A percentile compares a stretch with the other conserved stretches of the same genome.
Conservation (phyloP, 2,113 vertebrate genomes). For the Pelecanus crispus region DNA sequence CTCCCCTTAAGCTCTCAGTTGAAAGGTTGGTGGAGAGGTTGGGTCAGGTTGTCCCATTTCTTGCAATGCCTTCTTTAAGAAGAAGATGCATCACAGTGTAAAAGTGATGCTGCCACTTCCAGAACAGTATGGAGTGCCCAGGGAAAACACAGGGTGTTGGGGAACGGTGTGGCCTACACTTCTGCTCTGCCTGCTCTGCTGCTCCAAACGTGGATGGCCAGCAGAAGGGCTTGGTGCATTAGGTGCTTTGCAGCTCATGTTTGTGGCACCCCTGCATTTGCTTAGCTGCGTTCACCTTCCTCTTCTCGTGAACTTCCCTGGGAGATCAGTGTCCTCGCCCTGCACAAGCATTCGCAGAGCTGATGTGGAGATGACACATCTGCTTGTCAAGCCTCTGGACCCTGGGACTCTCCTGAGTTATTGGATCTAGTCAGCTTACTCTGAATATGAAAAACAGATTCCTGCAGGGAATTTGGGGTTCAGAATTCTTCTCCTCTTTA, state of each 20-base stretch:
- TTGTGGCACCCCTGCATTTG: background rate
- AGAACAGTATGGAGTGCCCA: background rate
- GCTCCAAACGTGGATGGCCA: background rate
- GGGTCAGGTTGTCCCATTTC: background rate
- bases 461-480: conserved; percentile 15
- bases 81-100: background rate
- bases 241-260: background rate
- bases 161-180: background rate
- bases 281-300: background rate
- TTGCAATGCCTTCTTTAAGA: background rate
- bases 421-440: conserved; percentile 26
- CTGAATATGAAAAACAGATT: conserved; percentile 34
- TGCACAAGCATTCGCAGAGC: background rate
- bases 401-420: conserved; percentile 13
- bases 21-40: background rate
- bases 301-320: background rate
- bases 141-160: background rate
- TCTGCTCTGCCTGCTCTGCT: background rate
- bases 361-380: conserved; percentile 15
- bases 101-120: background rate
- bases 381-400: conserved; percentile 17
- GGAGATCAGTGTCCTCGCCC: background rate
- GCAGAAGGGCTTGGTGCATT: background rate
- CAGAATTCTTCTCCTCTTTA: conserved; percentile 15
- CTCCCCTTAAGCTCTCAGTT: background rate